Percentiles rank a stretch among this genome's conserved stretches.
Conservation (phyloP, 2,888 invertebrate genomes). For the Apomyelois bistriatella region DNA sequence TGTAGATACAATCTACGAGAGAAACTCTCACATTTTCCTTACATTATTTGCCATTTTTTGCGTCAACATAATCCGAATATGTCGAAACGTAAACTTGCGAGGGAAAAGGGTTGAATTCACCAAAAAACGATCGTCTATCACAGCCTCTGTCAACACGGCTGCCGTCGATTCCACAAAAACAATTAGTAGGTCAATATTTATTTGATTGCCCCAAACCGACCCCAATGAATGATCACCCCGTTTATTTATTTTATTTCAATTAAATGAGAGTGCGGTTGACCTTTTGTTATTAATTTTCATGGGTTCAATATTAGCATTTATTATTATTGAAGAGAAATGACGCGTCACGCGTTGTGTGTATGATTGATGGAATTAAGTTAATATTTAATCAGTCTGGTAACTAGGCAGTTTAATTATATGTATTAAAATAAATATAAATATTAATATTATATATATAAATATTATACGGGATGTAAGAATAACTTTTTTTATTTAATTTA, state of each 20-base stretch:
- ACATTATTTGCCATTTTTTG: slow-evolving; percentile 18
- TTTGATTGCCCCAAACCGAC: slow-evolving; percentile 60
- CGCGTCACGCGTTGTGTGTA: background rate
- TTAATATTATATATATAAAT: no score
- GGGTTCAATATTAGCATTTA: slow-evolving; percentile 5
- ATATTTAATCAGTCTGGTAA: background rate
- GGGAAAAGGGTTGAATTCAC: slow-evolving; percentile 52
- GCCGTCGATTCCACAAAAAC: slow-evolving; percentile 72
- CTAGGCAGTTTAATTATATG: no score
- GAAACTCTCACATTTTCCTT: background rate
- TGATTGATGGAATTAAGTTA: background rate
- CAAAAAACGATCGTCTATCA: slow-evolving; percentile 72
- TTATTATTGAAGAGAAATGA: slow-evolving; percentile 3
- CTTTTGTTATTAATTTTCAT: slow-evolving; percentile 15
- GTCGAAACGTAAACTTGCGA: slow-evolving; percentile 46
- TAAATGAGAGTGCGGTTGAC: slow-evolving; percentile 19
- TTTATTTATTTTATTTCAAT: slow-evolving; percentile 24
- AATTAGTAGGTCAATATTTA: slow-evolving; percentile 77
- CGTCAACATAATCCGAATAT: slow-evolving; percentile 33
- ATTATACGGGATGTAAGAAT: no score
- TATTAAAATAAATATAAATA: no score
- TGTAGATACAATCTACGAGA: slow-evolving; percentile 4
- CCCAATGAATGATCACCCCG: slow-evolving; percentile 53
- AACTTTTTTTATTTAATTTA: no score
- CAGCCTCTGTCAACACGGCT: slow-evolving; percentile 66